Evolutionary conservation across 1,140 invertebrate genomes (phyloP).

Genomic region (Drosophila paulistorum): DNA sequence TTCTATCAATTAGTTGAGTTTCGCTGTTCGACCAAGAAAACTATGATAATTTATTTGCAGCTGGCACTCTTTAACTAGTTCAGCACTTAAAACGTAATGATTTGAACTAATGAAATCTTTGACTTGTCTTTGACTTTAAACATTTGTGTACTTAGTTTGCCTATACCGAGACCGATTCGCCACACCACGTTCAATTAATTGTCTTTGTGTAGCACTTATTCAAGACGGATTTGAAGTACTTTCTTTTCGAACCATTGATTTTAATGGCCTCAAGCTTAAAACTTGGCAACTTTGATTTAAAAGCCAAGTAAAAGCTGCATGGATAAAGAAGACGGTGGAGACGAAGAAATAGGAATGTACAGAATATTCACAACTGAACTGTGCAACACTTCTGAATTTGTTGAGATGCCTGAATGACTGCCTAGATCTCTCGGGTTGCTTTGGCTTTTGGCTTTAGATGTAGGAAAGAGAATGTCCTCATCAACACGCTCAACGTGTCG

Average conservation of each 20-base stretch:
- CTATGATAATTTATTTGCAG: too few relatives aligned
- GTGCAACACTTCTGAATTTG: conserved; percentile 38
- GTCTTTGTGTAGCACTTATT: not conserved
- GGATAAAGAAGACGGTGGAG: not conserved
- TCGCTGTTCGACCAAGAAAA: too few relatives aligned
- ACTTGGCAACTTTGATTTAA: not conserved
- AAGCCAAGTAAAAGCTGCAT: not conserved
- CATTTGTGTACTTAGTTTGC: too few relatives aligned
- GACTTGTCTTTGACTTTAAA: too few relatives aligned
- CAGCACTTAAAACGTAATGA: too few relatives aligned
- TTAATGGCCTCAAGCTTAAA: not conserved
- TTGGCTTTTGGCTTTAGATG: conserved; percentile 8
- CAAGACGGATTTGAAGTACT: not conserved
- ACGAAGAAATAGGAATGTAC: not conserved
- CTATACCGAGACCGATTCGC: not conserved
- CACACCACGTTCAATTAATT: conserved; percentile 1
- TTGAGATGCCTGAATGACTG: conserved; percentile 20
- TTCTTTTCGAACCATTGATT: conserved; percentile 4
- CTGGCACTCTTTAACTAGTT: too few relatives aligned
- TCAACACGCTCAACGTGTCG: conserved; percentile 68
- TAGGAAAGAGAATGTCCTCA: conserved; percentile 59
- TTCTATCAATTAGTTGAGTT: too few relatives aligned
- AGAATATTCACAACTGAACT: conserved; percentile 12
- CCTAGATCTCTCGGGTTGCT: not conserved
- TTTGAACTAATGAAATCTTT: not conserved